Base-by-base conservation (phyloP, 2,888 invertebrate species). In the Mellilla xanthometata region DNA sequence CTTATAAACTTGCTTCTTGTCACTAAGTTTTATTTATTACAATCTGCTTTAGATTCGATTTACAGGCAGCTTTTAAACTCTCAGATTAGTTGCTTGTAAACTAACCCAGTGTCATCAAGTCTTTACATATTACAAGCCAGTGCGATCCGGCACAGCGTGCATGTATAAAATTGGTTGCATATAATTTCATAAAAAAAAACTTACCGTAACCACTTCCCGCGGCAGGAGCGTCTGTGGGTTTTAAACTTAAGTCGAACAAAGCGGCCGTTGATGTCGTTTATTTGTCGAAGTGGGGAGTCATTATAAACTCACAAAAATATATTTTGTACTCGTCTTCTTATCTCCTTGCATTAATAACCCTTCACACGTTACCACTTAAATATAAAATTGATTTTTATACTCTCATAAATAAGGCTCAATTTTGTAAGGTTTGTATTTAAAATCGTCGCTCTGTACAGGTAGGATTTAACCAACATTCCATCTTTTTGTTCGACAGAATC, bases 391-490 rank as follows among this genome's bases (percentile, higher is more conserved):
- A 29, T 28, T 15, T 15, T 3, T 41, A 33, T 3, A 0, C 0
- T 0, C 3, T 6, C 15, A 8, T 7, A 8, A 24, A 43, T 41
- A 48, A 10, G 26, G 39, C 49, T 33, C 7, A 12, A 38, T 46
- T 49, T 44, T 27, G 22, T 30, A 9, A 1, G 24, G 28, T 1
- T 10, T 31, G 12, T 13, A 13, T 47, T 40, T 31, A 43, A 39
- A 48, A 54, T 36, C 49, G 52, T 66, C 60, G 62, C 36, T 8
- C 10, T 3, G 59, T 65, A 67, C 81, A 81, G 80, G 81, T 82
- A 80, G 70, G 63, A 68, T 67, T 62, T 64, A 65, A 58, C 61
- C 68, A 76, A 74, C 83, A 86, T 86, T 84, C 85, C 75, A 63
- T 54, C 49, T 72, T 74, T 83, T 84, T 85, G 84, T 84, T 76